phyloP scores from a whole-genome alignment of 2,797 vertebrate genomes.

The Dallia pectoralis region DNA sequence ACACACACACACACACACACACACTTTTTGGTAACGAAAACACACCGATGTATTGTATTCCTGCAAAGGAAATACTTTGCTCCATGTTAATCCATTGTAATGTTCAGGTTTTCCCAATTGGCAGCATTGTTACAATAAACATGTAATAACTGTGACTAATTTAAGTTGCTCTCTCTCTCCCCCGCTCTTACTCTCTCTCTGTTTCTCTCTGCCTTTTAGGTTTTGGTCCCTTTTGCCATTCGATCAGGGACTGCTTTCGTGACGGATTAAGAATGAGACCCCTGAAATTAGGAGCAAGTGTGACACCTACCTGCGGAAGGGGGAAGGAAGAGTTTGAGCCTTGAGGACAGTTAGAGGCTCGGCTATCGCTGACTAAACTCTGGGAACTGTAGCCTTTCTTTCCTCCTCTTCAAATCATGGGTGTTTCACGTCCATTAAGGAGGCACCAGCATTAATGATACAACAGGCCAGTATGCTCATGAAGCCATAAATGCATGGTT shows the following conservation, averaged over 20 bases:
- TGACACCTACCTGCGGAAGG: slow-evolving; percentile 97
- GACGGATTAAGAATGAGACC: slow-evolving; percentile 63
- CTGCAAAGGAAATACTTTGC: not conserved
- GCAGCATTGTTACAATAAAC: slow-evolving; percentile 57
- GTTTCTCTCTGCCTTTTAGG: slow-evolving; percentile 15
- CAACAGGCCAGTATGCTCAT: slow-evolving; percentile 70
- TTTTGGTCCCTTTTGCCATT: slow-evolving; percentile 48
- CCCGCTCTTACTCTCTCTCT: not conserved
- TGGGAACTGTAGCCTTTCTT: slow-evolving; percentile 20
- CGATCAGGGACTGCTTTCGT: slow-evolving; percentile 59
- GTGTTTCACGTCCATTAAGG: slow-evolving; percentile 66
- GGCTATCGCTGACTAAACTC: not conserved
- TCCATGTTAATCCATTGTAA: slow-evolving; percentile 24
- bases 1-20: not conserved
- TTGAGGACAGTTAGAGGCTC: slow-evolving; percentile 38
- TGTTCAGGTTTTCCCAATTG: slow-evolving; percentile 32
- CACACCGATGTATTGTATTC: not conserved
- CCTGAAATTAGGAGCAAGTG: slow-evolving; percentile 90
- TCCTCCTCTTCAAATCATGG: slow-evolving; percentile 55
- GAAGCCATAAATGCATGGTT: slow-evolving; percentile 63
- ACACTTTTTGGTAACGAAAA: not conserved
- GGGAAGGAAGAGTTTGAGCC: slow-evolving; percentile 84
- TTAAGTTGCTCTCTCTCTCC: slow-evolving; percentile 52
- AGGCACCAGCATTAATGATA: slow-evolving; percentile 70
- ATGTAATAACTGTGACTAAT: slow-evolving; percentile 61